Evolutionary conservation across 2,113 vertebrate genomes (phyloP).

Genomic region (Ictalurus furcatus): DNA sequence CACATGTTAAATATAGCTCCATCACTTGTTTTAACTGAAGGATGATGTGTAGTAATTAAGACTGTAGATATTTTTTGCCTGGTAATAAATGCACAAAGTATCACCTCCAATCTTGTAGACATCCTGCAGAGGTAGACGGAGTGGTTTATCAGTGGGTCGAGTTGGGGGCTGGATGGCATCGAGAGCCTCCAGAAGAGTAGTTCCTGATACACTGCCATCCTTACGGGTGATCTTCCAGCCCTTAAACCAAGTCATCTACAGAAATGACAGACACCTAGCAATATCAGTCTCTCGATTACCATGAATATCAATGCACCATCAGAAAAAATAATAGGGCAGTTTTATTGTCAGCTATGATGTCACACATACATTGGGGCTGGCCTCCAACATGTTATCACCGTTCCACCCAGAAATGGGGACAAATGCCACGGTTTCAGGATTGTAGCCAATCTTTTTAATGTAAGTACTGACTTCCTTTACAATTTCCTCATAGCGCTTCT

Average conservation of each 20-base stretch:
- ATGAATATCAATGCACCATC: neutral
- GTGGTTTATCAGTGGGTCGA: constrained; percentile 91
- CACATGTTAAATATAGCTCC: neutral
- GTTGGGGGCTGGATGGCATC: constrained; percentile 91
- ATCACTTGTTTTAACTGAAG: neutral
- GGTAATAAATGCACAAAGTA: constrained; percentile 21
- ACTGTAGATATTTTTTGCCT: neutral
- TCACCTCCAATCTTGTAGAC: constrained; percentile 96
- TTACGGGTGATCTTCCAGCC: constrained; percentile 95
- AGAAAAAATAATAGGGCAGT: neutral
- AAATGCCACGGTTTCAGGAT: constrained; percentile 92
- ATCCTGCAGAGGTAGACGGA: constrained; percentile 95
- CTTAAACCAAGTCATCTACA: constrained; percentile 97
- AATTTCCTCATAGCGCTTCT: constrained; percentile 96
- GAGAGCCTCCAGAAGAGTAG: constrained; percentile 89
- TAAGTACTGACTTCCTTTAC: constrained; percentile 99
- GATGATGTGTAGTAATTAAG: neutral
- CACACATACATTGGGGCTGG: constrained; percentile 86
- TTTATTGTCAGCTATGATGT: neutral
- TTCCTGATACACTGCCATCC: constrained; percentile 89
- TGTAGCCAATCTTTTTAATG: constrained; percentile 99
- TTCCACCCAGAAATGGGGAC: constrained; percentile 99
- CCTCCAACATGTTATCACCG: constrained; percentile 97
- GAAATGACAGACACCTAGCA: neutral
- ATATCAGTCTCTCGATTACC: neutral